Percentiles rank a stretch among this genome's conserved stretches.
These are phyloP conservation scores for Azorinus chamasolen DNA, from an alignment of 2,888 invertebrate genomes.

Conservation along the genomic window DNA sequence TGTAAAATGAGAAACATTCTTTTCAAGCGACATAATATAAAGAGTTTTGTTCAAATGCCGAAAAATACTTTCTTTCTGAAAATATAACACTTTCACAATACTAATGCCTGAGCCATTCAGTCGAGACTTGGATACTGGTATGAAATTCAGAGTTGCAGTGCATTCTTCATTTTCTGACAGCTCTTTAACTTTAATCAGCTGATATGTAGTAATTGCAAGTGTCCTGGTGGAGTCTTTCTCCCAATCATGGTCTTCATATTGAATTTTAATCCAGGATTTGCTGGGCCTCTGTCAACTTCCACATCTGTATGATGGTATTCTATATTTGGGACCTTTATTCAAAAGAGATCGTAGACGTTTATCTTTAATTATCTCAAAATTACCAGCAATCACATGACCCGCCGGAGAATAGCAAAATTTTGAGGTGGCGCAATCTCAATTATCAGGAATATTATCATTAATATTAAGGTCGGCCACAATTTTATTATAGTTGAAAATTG, in stretches of 20 bases:
- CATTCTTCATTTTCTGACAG: slow-evolving; percentile 13
- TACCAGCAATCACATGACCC: no score
- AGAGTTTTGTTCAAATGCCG: slow-evolving; percentile 37
- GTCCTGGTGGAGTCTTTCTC: slow-evolving; percentile 28
- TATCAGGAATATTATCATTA: no score
- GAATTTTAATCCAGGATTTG: slow-evolving; percentile 26
- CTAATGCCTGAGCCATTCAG: slow-evolving; percentile 26
- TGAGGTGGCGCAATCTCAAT: no score
- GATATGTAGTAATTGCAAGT: slow-evolving; percentile 28
- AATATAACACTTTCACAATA: slow-evolving; percentile 27
- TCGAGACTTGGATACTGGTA: slow-evolving; percentile 20
- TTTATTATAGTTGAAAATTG: no score
- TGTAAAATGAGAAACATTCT: slow-evolving; percentile 11
- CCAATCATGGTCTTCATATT: slow-evolving; percentile 32
- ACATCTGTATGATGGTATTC: slow-evolving; percentile 33
- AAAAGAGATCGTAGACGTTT: no score
- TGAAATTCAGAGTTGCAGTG: slow-evolving; percentile 8
- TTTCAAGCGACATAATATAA: slow-evolving; percentile 33
- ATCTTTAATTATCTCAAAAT: no score
- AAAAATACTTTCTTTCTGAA: slow-evolving; percentile 5
- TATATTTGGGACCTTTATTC: no score
- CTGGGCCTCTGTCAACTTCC: slow-evolving; percentile 21
- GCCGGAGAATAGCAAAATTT: no score
- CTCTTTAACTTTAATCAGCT: slow-evolving; percentile 26
- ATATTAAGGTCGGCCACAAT: no score